Base-by-base conservation (phyloP, 1,140 invertebrate genomes). In the Trachymyrmex septentrionalis region DNA sequence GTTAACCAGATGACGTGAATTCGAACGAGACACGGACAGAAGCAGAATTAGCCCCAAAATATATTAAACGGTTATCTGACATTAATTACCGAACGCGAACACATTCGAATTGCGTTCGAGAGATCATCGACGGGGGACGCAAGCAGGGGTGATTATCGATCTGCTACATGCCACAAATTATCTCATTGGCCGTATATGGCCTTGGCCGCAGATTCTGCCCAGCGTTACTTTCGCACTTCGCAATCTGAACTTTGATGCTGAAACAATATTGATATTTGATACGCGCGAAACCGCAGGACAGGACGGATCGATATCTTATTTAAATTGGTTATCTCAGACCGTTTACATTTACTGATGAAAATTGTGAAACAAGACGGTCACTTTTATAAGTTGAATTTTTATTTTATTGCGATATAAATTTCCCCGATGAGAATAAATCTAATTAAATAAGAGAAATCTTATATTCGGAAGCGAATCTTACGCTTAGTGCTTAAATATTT, bases 151-250 rank as follows among this genome's bases (percentile, higher is more conserved):
- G 77, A 64, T 81, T 81, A 81, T 81, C 77, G 77, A 81, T 30
- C 77, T 81, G 64, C 50, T 81, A 81, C 77, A 81, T 81, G 77
- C 77, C 64, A 55, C 77, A 81, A 81, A 81, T 81, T 81, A 81
- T 81, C 77, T 81, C 77, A 80, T 80, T 80, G 77, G 64, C 48
- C 63, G 50, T 71, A 71, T 71, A 81, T 55, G 64, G 30, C 44
- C 48, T 55, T 69, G 77, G 27, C 64, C 30, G 64, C 77, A 71
- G 77, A 71, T 57, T 81, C 77, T 81, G 64, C 24, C 27, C 72
- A n/a, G 69, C 38, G 53, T 84, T 84, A 84, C 67, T 75, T 76
- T 50, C 61, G 76, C 76, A 78, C 76, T 78, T 24, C 55, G 81
- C 55, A 77, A 73, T 77, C 30, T 84, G 38, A 84, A 48, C 38